Base-by-base conservation (phyloP, 2,888 invertebrate species). In the Himalopsyche kuldschensis region DNA sequence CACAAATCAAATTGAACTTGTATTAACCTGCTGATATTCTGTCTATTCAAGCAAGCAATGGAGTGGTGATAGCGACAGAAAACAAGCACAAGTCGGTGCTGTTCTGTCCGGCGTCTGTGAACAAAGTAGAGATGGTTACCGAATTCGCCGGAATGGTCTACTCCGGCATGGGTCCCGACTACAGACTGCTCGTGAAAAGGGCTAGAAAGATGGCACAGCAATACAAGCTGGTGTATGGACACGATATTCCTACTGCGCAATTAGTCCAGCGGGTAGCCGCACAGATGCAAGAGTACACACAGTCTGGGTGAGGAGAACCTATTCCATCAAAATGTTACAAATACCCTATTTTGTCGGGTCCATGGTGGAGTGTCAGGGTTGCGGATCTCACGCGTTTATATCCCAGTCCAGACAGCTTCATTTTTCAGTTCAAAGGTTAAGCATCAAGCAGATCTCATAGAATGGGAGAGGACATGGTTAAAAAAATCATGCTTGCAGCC, bases 271-370 rank as follows among this genome's bases (percentile, higher is more conserved):
- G 97, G 86, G 96, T 99, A 1, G 99, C 99, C 30, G 96, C 97
- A 82, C 96, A 99, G 32, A 99, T 99, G 99, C 99, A 99, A 90
- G 99, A 99, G 90, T 99, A 99, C 89, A 99, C 99, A 8, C 99
- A 99, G 90, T 98, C 98, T 1, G 99, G 99, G 96, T 96, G 88
- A 90, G 89, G 82, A 80, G 4, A 11, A 69, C n/a, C 20, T 69
- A 69, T 27, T 69, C 4, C 30, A 20, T 11, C 3, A 4, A 30
- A 69, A n/a, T n/a, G n/a, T n/a, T n/a, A n/a, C n/a, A n/a, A n/a
- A n/a, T n/a, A n/a, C n/a, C n/a, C n/a, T n/a, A n/a, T n/a, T n/a
- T n/a, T n/a, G n/a, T n/a, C n/a, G n/a, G n/a, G n/a, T n/a, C n/a
- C n/a, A n/a, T n/a, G n/a, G n/a, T n/a, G n/a, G n/a, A n/a, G n/a